Percentiles rank a stretch among this genome's conserved stretches.
Evolutionary conservation across 2,888 invertebrate genomes (phyloP).

Genomic region (Platycheirus albimanus): DNA sequence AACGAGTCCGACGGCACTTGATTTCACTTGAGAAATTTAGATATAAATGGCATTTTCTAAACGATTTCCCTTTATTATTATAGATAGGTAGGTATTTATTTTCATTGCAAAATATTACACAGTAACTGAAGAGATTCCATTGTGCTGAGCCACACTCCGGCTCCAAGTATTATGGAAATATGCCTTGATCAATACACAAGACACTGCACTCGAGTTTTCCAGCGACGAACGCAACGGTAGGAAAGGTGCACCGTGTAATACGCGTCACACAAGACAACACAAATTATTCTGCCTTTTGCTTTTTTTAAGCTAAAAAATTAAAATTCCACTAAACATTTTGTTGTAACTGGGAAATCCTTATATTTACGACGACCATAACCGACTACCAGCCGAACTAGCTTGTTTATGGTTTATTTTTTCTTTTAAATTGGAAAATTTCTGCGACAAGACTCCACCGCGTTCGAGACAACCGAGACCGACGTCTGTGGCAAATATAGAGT

Average conservation of each 20-base stretch:
- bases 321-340: slow-evolving; percentile 47
- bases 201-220: not conserved
- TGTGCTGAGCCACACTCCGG: slow-evolving; percentile 19
- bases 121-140: slow-evolving; percentile 57
- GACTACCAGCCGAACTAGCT: not conserved
- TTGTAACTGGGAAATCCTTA: slow-evolving; percentile 35
- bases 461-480: slow-evolving; percentile 7
- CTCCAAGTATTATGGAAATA: not conserved
- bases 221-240: too few relatives aligned
- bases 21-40: slow-evolving; percentile 59
- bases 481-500: not conserved
- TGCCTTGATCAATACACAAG: not conserved
- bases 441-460: not conserved
- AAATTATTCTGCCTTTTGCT: slow-evolving; percentile 18
- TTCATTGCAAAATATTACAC: slow-evolving; percentile 51
- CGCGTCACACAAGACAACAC: slow-evolving; percentile 36
- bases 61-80: slow-evolving; percentile 53
- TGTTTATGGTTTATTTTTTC: slow-evolving; percentile 17
- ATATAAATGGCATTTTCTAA: slow-evolving; percentile 51
- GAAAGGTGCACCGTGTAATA: slow-evolving; percentile 30
- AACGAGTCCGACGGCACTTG: slow-evolving; percentile 26
- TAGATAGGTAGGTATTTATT: too few relatives aligned
- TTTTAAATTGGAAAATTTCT: slow-evolving; percentile 12
- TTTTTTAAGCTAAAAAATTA: slow-evolving; percentile 39
- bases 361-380: slow-evolving; percentile 4